Percentiles rank a stretch among this genome's conserved stretches.
phyloP scores from a whole-genome alignment of 2,797 vertebrate genomes.

The Molothrus ater region DNA sequence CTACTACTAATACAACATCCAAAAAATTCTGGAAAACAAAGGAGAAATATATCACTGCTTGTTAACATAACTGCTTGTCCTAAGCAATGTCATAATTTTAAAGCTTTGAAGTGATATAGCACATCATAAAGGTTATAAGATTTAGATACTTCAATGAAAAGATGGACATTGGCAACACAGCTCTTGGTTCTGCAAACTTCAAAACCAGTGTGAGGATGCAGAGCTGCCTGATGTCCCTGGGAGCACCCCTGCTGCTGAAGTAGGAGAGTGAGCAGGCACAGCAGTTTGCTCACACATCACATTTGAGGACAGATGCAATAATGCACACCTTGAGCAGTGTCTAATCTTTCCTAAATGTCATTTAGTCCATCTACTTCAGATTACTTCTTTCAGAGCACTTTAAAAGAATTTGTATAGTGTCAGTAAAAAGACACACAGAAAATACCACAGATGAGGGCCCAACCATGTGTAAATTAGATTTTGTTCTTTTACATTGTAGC shows the following conservation, averaged over 20 bases:
- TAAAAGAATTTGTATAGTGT: background rate
- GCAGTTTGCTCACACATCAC: background rate
- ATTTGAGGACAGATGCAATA: background rate
- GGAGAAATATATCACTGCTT: background rate
- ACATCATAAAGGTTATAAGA: background rate
- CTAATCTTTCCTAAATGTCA: background rate
- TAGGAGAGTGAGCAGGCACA: background rate
- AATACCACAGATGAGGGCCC: background rate
- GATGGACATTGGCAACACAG: background rate
- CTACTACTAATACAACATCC: background rate
- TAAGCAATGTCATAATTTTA: background rate
- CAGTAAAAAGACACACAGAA: background rate
- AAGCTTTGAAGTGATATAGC: background rate
- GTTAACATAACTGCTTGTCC: background rate
- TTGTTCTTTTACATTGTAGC: background rate
- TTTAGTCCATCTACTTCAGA: background rate
- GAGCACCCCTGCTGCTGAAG: background rate
- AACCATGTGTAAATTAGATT: background rate
- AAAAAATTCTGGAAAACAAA: background rate
- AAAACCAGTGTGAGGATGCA: background rate
- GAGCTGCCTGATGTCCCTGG: background rate
- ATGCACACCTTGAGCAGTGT: background rate
- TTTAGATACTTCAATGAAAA: background rate
- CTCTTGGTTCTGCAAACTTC: background rate
- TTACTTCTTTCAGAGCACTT: background rate